These are phyloP conservation scores for Callyntrura sp. DNA, from an alignment of 2,888 invertebrate species.

Conservation along the genomic window DNA sequence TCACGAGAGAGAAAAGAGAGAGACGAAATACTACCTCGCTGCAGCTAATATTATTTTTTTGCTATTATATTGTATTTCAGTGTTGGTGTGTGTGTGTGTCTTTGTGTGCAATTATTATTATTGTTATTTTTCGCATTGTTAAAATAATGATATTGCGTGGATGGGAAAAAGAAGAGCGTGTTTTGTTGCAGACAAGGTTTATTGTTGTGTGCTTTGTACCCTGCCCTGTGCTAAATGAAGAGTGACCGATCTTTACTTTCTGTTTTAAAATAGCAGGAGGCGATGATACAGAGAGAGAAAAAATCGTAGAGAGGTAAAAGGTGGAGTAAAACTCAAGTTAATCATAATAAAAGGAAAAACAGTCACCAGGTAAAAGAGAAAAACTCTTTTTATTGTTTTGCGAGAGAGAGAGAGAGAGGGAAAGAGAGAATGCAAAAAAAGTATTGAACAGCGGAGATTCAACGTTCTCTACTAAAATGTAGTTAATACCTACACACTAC, in stretches of 20 bases:
- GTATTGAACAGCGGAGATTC: not conserved
- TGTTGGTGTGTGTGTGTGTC: conserved; percentile 23
- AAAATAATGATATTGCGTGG: conserved; percentile 9
- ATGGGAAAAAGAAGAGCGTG: conserved; percentile 10
- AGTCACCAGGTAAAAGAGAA: not conserved
- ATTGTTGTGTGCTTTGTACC: not conserved
- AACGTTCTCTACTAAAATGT: too few species aligned
- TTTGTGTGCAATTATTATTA: conserved; percentile 23
- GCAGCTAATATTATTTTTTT: not conserved
- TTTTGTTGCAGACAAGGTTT: too few species aligned
- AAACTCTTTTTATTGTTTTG: too few species aligned
- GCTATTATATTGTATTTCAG: conserved; percentile 24
- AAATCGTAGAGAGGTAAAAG: conserved; percentile 41
- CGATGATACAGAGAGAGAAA: not conserved
- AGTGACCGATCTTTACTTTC: conserved; percentile 29
- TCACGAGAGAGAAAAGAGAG: too few species aligned
- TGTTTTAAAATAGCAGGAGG: conserved; percentile 36
- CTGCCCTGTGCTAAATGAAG: conserved; percentile 7
- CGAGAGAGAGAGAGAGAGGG: too few species aligned
- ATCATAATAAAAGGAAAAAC: conserved; percentile 7
- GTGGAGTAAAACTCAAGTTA: conserved; percentile 41
- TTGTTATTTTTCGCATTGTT: not conserved
- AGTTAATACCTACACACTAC: not conserved
- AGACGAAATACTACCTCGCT: too few species aligned
- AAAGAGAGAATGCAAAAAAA: not conserved